Evolutionary conservation across 2,113 vertebrate genomes (phyloP).

Genomic region (Tor tambroides): DNA sequence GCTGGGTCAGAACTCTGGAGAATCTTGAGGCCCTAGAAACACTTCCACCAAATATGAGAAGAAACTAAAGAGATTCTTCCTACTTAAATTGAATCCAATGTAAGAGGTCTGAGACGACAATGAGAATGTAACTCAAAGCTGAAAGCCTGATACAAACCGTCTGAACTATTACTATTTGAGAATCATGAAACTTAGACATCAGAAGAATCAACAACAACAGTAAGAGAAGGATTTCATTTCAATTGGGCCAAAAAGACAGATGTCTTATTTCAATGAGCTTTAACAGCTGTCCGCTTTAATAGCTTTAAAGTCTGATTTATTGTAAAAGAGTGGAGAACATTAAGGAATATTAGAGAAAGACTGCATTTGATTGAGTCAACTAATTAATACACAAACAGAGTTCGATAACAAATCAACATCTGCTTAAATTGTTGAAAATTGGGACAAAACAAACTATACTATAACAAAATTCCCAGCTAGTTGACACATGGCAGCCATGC

Average conservation of each 20-base stretch:
- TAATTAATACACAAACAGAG: neutral
- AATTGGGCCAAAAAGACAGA: neutral
- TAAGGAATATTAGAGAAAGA: neutral
- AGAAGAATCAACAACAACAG: neutral
- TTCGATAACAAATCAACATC: neutral
- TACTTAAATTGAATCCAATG: neutral
- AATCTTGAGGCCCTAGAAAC: slow-evolving; percentile 49
- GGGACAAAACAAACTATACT: neutral
- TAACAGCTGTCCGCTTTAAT: neutral
- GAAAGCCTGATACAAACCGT: neutral
- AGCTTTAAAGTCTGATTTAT: neutral
- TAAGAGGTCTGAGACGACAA: neutral
- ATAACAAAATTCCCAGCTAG: neutral
- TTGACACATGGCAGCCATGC: neutral
- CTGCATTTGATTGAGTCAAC: neutral
- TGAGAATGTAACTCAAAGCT: neutral
- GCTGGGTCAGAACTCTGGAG: slow-evolving; percentile 57
- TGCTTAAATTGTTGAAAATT: neutral
- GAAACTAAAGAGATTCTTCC: neutral
- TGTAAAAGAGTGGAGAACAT: neutral
- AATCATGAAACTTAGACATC: neutral
- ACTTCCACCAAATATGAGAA: slow-evolving; percentile 60
- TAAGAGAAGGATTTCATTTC: neutral
- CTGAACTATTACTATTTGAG: neutral
- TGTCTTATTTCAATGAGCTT: neutral